A percentile compares a stretch with the other conserved stretches of the same genome.
Evolutionary conservation across 2,888 invertebrate genomes (phyloP).

Genomic region (Galerucella calmariensis): DNA sequence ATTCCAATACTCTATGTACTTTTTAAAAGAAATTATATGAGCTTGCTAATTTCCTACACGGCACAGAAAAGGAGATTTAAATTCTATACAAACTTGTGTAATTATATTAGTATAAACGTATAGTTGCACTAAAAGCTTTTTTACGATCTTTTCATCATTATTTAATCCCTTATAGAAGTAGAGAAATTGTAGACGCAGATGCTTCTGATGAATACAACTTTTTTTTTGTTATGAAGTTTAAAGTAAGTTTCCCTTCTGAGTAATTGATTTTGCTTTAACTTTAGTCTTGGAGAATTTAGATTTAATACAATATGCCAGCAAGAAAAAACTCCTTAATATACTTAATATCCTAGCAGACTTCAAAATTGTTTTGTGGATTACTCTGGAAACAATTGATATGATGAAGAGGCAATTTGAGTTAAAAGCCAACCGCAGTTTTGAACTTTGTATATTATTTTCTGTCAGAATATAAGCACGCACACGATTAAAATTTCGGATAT

Average conservation of each 20-base stretch:
- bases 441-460: slow-evolving; percentile 1
- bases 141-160: neutral
- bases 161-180: neutral
- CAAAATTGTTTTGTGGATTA: slow-evolving; percentile 5
- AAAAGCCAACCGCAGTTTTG: slow-evolving; percentile 2
- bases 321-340: neutral
- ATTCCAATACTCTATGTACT: too few relatives aligned
- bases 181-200: slow-evolving; percentile 4
- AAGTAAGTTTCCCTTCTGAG: neutral
- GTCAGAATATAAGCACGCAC: neutral
- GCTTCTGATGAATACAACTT: slow-evolving; percentile 7
- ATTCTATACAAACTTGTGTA: neutral
- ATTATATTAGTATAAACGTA: neutral
- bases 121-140: neutral
- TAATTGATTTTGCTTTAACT: slow-evolving; percentile 3
- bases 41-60: neutral
- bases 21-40: too few relatives aligned
- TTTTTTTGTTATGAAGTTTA: neutral
- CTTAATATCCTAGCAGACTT: neutral
- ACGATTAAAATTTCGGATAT: neutral
- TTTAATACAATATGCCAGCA: neutral
- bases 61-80: too few relatives aligned
- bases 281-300: slow-evolving; percentile 10
- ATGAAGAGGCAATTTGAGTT: slow-evolving; percentile 8
- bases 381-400: neutral